Conservation (phyloP, 2,113 vertebrate species). For the Hypanus sabinus region DNA sequence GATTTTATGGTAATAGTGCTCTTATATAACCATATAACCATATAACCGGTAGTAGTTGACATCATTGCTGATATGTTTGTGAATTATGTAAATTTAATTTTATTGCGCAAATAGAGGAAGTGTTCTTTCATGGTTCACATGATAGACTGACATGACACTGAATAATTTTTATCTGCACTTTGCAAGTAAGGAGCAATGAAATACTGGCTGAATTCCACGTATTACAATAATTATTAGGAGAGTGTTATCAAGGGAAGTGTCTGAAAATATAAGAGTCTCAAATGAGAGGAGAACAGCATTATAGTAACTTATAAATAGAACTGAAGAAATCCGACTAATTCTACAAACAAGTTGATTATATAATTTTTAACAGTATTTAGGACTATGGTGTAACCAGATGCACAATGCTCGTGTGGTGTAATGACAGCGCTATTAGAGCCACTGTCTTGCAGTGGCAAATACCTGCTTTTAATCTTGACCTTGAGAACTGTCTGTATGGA, state of each 20-base stretch:
- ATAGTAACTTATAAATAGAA: background rate
- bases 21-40: too few species aligned
- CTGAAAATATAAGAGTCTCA: background rate
- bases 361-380: background rate
- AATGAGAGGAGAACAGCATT: background rate
- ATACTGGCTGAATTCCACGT: background rate
- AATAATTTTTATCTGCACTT: background rate
- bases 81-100: background rate
- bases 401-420: background rate
- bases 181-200: background rate
- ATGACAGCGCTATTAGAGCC: too few species aligned
- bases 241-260: background rate
- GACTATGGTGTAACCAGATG: background rate
- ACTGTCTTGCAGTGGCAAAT: too few species aligned
- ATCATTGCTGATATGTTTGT: background rate
- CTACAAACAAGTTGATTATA: background rate
- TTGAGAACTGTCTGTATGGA: too few species aligned
- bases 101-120: background rate
- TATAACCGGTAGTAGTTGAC: background rate
- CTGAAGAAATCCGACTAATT: background rate
- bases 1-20: background rate
- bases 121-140: background rate
- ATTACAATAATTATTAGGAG: background rate
- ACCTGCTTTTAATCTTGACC: too few species aligned
- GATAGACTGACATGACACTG: background rate